Evolutionary conservation across 1,140 invertebrate genomes (phyloP).

Genomic region (Hycleus phaleratus): DNA sequence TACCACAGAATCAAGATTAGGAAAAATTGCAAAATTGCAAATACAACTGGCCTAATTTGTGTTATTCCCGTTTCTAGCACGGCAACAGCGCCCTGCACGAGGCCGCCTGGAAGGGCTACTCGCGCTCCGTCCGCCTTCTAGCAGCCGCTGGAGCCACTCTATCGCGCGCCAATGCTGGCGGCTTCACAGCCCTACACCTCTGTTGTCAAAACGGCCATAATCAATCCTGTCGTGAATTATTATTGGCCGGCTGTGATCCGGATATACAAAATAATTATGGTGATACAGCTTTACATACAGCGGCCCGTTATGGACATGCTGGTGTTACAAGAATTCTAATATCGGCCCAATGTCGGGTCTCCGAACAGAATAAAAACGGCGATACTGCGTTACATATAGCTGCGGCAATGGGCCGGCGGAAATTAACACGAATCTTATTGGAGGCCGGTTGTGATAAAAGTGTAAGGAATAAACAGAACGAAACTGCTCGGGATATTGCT

Average conservation of each 20-base stretch:
- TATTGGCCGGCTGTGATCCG: slow-evolving; percentile 78
- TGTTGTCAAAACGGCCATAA: slow-evolving; percentile 95
- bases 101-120: slow-evolving; percentile 90
- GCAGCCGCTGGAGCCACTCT: slow-evolving; percentile 63
- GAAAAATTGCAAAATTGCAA: no score
- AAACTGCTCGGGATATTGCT: slow-evolving; percentile 86
- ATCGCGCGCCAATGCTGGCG: slow-evolving; percentile 73
- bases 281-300: slow-evolving; percentile 92
- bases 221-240: slow-evolving; percentile 81
- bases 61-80: slow-evolving; percentile 54
- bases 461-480: slow-evolving; percentile 83
- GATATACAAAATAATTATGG: slow-evolving; percentile 93
- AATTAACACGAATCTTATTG: slow-evolving; percentile 83
- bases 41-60: background rate
- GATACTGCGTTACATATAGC: slow-evolving; percentile 91
- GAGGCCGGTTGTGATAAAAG: slow-evolving; percentile 75
- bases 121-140: slow-evolving; percentile 71
- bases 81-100: slow-evolving; percentile 92
- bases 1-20: no score
- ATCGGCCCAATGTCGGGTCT: slow-evolving; percentile 78
- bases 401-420: slow-evolving; percentile 85
- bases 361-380: slow-evolving; percentile 92
- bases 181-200: slow-evolving; percentile 88
- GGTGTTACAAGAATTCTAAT: slow-evolving; percentile 91
- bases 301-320: slow-evolving; percentile 90